A percentile compares a stretch with the other conserved stretches of the same genome.
Conservation (phyloP, 2,888 invertebrate species). For the Schizotus pectinicornis region DNA sequence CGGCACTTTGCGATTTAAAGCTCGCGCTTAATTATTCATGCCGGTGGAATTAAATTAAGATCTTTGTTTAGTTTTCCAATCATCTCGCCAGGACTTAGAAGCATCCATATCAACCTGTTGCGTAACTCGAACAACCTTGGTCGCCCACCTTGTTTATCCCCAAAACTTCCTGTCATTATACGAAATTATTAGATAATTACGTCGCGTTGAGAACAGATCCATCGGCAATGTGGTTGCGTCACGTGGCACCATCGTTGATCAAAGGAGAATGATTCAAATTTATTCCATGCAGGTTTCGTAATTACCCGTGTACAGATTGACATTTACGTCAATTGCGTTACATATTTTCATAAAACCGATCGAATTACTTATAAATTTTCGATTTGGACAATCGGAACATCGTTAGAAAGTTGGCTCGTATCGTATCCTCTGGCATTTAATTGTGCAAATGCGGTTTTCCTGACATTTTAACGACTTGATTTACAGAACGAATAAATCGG, state of each 20-base stretch:
- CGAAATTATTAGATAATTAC: conserved; percentile 5
- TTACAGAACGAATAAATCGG: not conserved
- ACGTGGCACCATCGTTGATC: not conserved
- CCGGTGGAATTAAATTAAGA: too few relatives aligned
- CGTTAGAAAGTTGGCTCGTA: not conserved
- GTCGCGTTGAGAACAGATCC: not conserved
- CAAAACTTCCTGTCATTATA: conserved; percentile 7
- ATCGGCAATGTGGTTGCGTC: conserved; percentile 1
- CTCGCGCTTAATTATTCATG: too few relatives aligned
- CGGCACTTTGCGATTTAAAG: too few relatives aligned
- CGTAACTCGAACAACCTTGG: not conserved
- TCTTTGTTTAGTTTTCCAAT: not conserved
- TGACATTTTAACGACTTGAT: conserved; percentile 9
- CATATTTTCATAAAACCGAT: not conserved
- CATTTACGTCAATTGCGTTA: not conserved
- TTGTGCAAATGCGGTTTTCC: conserved; percentile 6
- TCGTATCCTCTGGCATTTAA: conserved; percentile 5
- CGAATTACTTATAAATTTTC: not conserved
- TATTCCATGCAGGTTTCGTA: conserved; percentile 2
- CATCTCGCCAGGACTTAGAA: not conserved
- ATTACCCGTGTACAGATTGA: conserved; percentile 3
- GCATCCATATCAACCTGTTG: conserved; percentile 5
- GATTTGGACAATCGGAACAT: too few relatives aligned
- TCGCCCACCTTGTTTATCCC: conserved; percentile 8
- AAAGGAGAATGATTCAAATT: conserved; percentile 1